Evolutionary conservation across 1,140 invertebrate species (phyloP).

Genomic region (Megathymus violae): DNA sequence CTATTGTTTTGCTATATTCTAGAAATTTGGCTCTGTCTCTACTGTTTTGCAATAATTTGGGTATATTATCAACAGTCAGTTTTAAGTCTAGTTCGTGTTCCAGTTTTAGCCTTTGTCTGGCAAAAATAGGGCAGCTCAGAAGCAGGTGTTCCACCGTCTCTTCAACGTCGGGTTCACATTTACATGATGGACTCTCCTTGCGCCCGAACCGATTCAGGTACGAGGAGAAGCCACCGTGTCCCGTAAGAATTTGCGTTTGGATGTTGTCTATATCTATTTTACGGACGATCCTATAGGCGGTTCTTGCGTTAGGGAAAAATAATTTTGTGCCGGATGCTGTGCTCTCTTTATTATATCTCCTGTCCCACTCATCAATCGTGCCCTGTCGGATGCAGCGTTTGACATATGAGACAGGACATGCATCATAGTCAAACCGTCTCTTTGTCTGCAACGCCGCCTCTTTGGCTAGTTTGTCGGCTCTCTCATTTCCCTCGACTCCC

Average conservation of each 20-base stretch:
- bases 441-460: constrained; percentile 21
- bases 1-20: too few relatives aligned
- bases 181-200: constrained; percentile 7
- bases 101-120: not conserved
- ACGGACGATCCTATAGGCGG: not conserved
- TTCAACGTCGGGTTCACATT: not conserved
- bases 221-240: constrained; percentile 6
- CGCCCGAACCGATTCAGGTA: constrained; percentile 5
- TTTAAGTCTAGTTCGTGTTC: too few relatives aligned
- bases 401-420: constrained; percentile 29
- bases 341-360: not conserved
- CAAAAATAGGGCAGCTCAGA: not conserved
- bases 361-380: constrained; percentile 22
- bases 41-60: too few relatives aligned
- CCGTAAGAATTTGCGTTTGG: not conserved
- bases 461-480: constrained; percentile 38
- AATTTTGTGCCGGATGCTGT: not conserved
- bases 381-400: constrained; percentile 10
- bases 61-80: too few relatives aligned
- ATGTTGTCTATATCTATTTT: not conserved
- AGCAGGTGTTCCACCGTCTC: not conserved
- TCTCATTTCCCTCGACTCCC: constrained; percentile 38
- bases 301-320: constrained; percentile 2
- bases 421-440: constrained; percentile 26
- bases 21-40: too few relatives aligned